phyloP scores from a whole-genome alignment of 2,888 invertebrate species.

The Eurytoma californica region DNA sequence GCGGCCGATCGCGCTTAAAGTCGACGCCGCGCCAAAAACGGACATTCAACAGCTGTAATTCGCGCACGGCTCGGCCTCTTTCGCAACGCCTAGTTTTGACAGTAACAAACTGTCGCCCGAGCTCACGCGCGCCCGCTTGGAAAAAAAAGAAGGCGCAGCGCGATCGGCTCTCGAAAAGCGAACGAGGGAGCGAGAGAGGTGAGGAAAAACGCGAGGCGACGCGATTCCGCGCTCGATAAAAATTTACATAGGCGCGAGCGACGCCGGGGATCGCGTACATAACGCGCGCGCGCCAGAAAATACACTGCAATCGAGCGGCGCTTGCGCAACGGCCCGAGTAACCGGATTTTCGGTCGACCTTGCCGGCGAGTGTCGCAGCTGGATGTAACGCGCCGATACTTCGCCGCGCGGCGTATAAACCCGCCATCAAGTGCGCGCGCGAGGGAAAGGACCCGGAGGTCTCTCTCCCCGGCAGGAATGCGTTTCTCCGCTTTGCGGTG shows the following conservation, averaged over 20 bases:
- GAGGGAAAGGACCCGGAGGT: conserved; percentile 6
- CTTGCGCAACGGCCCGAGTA: conserved; percentile 61
- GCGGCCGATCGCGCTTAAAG: neutral
- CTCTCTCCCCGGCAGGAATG: too few species aligned
- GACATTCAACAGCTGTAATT: conserved; percentile 46
- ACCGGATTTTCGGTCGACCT: conserved; percentile 72
- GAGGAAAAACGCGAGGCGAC: conserved; percentile 16
- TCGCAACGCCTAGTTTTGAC: conserved; percentile 20
- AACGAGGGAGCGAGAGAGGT: neutral
- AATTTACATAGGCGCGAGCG: conserved; percentile 41
- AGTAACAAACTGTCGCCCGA: conserved; percentile 36
- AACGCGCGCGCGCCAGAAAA: neutral
- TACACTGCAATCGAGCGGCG: neutral
- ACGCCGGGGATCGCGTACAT: neutral
- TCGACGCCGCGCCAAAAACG: conserved; percentile 42
- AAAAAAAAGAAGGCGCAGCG: conserved; percentile 38
- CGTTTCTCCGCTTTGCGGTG: too few species aligned
- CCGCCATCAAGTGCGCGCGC: conserved; percentile 7
- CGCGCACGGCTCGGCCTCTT: conserved; percentile 9
- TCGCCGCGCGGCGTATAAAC: too few species aligned
- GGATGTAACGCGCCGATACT: conserved; percentile 4
- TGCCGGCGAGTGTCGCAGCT: conserved; percentile 51
- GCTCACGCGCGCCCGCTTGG: neutral
- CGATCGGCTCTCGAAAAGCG: neutral
- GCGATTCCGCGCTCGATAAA: conserved; percentile 37